phyloP scores from a whole-genome alignment of 2,888 invertebrate genomes.

The Vesta saturnalis region DNA sequence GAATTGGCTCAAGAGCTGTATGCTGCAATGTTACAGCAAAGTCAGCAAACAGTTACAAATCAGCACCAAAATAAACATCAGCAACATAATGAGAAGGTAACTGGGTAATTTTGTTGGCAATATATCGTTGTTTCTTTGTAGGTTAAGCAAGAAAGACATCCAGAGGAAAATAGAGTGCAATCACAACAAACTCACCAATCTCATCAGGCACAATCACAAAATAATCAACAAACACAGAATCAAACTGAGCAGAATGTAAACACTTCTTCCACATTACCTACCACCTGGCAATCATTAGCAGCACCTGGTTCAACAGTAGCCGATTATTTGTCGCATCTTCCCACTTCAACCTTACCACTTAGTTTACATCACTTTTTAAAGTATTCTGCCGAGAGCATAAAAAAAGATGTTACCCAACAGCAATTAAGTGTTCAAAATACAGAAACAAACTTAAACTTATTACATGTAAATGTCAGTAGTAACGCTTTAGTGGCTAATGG shows the following conservation, averaged over 20 bases:
- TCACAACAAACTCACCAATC: conserved; percentile 42
- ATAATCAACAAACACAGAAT: conserved; percentile 45
- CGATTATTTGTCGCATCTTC: conserved; percentile 84
- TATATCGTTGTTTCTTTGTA: conserved; percentile 18
- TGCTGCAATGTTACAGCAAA: conserved; percentile 55
- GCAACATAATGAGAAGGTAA: conserved; percentile 52
- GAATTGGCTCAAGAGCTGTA: conserved; percentile 58
- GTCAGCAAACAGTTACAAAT: conserved; percentile 45
- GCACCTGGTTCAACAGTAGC: conserved; percentile 79
- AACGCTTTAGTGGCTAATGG: conserved; percentile 52
- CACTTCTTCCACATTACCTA: conserved; percentile 64
- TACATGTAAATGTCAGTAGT: conserved; percentile 49
- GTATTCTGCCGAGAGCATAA: conserved; percentile 80
- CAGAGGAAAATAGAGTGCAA: conserved; percentile 45
- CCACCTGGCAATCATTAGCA: conserved; percentile 76
- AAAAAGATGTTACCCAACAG: conserved; percentile 73
- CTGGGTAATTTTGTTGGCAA: not conserved
- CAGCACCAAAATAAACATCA: conserved; percentile 47
- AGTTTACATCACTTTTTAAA: conserved; percentile 86
- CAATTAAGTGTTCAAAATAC: conserved; percentile 48
- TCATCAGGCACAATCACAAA: conserved; percentile 43
- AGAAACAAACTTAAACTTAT: conserved; percentile 54
- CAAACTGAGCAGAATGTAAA: conserved; percentile 61
- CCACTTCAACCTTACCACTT: conserved; percentile 77
- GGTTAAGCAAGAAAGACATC: conserved; percentile 49